Conservation (phyloP, 2,113 vertebrate species). For the Cygnus buccinator region DNA sequence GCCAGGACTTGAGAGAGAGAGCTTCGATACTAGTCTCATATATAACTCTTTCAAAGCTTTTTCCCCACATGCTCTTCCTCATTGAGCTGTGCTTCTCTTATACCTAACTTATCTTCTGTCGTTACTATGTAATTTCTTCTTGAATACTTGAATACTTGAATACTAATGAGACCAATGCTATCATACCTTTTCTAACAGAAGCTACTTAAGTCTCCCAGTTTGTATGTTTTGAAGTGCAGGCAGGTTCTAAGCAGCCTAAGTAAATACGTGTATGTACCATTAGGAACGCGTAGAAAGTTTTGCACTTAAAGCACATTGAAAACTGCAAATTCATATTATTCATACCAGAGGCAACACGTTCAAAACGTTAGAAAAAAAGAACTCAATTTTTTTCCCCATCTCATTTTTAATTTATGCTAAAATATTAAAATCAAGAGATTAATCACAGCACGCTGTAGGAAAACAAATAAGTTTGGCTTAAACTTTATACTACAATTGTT, state of each 20-base stretch:
- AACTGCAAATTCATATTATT: neutral
- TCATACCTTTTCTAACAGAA: neutral
- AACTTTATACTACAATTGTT: neutral
- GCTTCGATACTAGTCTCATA: neutral
- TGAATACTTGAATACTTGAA: neutral
- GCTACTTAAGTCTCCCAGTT: neutral
- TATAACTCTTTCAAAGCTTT: neutral
- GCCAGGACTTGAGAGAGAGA: neutral
- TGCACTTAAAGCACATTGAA: neutral
- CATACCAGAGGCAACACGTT: neutral
- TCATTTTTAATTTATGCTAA: neutral
- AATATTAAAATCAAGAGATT: neutral
- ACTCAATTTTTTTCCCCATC: neutral
- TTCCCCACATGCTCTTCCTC: neutral
- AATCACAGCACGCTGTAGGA: neutral
- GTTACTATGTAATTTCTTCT: neutral
- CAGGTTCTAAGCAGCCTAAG: neutral
- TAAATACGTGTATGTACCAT: neutral
- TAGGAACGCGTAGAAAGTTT: neutral
- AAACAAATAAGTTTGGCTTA: neutral
- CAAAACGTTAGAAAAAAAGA: neutral
- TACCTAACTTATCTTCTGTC: neutral
- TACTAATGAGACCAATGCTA: neutral
- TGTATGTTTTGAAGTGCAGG: neutral
- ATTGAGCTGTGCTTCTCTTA: neutral